Percentiles rank a stretch among this genome's conserved stretches.
Conservation (phyloP, 92 coral and sea anemone species). For the Paragorgia papillata region DNA sequence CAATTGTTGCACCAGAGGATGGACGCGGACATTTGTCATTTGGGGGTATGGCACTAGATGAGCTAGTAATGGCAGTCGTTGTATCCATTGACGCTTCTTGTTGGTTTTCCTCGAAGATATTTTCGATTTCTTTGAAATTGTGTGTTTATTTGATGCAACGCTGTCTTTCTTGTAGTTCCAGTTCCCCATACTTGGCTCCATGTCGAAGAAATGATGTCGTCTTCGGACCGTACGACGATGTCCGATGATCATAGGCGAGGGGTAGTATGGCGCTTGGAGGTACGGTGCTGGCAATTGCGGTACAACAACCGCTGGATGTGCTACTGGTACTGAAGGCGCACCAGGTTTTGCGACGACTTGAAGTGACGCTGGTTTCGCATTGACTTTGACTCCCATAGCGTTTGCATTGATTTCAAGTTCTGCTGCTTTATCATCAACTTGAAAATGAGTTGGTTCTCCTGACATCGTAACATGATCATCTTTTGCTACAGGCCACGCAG, state of each 20-base stretch:
- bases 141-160: neutral
- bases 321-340: slow-evolving; percentile 87
- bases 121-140: slow-evolving; percentile 30
- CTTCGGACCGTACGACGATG: slow-evolving; percentile 30
- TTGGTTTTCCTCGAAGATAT: slow-evolving; percentile 7
- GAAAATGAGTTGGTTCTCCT: slow-evolving; percentile 99
- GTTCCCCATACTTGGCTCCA: slow-evolving; percentile 20
- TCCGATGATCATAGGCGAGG: slow-evolving; percentile 26
- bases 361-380: slow-evolving; percentile 97
- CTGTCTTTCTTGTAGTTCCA: slow-evolving; percentile 34
- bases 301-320: slow-evolving; percentile 88
- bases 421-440: slow-evolving; percentile 99
- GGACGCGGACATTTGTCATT: slow-evolving; percentile 21
- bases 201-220: slow-evolving; percentile 34
- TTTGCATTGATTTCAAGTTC: slow-evolving; percentile 98
- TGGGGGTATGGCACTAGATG: slow-evolving; percentile 12
- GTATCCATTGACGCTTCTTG: slow-evolving; percentile 36
- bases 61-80: slow-evolving; percentile 18
- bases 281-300: slow-evolving; percentile 44
- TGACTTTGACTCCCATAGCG: slow-evolving; percentile 97
- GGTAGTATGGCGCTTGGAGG: slow-evolving; percentile 21
- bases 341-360: slow-evolving; percentile 99
- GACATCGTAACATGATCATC: slow-evolving; percentile 73
- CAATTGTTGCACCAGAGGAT: slow-evolving; percentile 34
- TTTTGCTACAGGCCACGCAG: slow-evolving; percentile 34